Percentiles rank a stretch among this genome's conserved stretches.
Conservation (phyloP, 2,888 invertebrate species). For the Zaprionus lineosus region DNA sequence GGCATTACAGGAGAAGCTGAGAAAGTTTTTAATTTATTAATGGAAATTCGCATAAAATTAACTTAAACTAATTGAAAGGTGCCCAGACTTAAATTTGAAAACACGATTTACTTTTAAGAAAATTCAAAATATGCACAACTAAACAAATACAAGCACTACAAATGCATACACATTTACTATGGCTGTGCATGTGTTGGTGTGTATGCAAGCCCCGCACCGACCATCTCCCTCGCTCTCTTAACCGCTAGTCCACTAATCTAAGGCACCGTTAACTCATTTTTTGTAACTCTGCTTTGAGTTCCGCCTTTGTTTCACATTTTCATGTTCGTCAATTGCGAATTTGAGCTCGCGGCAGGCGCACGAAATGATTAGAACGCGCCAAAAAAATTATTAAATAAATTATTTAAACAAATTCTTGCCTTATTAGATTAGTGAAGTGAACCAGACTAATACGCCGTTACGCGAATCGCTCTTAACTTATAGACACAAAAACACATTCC, state of each 20-base stretch:
- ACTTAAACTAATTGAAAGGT: too few relatives aligned
- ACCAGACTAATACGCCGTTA: background rate
- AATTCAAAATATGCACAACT: too few relatives aligned
- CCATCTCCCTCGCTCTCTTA: background rate
- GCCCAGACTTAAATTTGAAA: too few relatives aligned
- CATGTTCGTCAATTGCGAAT: background rate
- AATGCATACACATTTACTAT: too few relatives aligned
- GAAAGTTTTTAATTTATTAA: too few relatives aligned
- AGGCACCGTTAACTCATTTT: conserved; percentile 28
- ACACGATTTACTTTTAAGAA: too few relatives aligned
- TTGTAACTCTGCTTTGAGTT: conserved; percentile 7
- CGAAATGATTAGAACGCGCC: background rate
- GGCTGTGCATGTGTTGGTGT: too few relatives aligned
- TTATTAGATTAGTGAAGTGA: background rate
- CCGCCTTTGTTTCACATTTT: conserved; percentile 2
- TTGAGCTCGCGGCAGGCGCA: conserved; percentile 5
- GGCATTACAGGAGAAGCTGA: too few relatives aligned
- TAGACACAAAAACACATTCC: conserved; percentile 19
- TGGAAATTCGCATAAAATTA: too few relatives aligned
- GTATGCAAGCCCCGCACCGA: too few relatives aligned
- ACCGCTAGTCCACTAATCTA: conserved; percentile 14
- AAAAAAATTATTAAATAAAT: background rate
- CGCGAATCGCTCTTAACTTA: background rate
- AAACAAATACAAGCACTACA: too few relatives aligned
- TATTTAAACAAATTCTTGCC: background rate